phyloP scores from a whole-genome alignment of 2,113 vertebrate genomes.

The Falco punctatus region DNA sequence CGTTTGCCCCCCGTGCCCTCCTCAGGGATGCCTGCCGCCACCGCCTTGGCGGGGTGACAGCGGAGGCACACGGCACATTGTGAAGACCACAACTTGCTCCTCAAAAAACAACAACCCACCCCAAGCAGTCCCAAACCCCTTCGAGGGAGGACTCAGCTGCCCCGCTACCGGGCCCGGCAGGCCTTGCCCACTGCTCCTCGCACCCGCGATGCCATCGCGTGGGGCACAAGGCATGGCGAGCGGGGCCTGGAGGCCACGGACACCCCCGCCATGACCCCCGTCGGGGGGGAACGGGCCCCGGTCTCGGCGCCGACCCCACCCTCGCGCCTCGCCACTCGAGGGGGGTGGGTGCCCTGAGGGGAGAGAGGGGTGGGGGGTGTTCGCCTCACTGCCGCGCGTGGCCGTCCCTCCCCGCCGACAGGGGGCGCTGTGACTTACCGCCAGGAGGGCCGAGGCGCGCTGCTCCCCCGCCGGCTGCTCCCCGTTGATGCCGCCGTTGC shows the following conservation, averaged over 20 bases:
- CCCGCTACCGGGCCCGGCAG: not conserved
- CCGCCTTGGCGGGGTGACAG: fast-evolving
- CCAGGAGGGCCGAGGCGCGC: conserved; percentile 86
- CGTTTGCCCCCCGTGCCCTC: not conserved
- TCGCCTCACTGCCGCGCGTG: not conserved
- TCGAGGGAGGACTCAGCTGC: not conserved
- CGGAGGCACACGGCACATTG: fast-evolving
- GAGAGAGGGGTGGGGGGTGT: no score
- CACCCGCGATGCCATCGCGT: not conserved
- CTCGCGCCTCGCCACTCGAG: not conserved
- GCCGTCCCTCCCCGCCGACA: not conserved
- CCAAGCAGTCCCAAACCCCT: not conserved
- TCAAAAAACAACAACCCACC: fast-evolving
- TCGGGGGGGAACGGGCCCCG: not conserved
- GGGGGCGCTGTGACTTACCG: conserved; percentile 80
- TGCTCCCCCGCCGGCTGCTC: conserved; percentile 81
- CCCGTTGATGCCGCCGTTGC: conserved; percentile 76
- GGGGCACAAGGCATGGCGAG: no score
- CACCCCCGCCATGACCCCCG: fast-evolving
- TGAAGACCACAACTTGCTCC: not conserved
- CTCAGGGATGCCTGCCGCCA: not conserved
- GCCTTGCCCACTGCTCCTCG: not conserved
- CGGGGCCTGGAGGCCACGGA: no score
- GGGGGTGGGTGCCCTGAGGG: not conserved
- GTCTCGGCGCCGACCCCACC: not conserved